These are phyloP conservation scores for Antrozous pallidus DNA, from an alignment of 2,797 vertebrate genomes.

Conservation along the genomic window DNA sequence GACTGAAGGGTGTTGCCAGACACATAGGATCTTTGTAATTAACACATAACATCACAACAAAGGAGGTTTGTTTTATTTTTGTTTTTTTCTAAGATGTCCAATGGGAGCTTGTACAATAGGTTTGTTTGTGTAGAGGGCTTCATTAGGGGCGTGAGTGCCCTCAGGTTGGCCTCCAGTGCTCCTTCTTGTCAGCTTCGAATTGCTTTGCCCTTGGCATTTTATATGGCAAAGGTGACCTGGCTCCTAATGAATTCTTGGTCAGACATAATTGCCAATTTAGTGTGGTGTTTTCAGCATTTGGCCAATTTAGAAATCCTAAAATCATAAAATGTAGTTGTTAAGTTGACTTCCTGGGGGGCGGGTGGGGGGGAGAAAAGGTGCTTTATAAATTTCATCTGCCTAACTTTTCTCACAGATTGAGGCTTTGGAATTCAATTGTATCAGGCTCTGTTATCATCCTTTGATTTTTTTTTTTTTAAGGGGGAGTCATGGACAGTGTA, in stretches of 20 bases:
- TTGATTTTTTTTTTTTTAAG: conserved; percentile 79
- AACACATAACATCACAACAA: background rate
- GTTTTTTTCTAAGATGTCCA: background rate
- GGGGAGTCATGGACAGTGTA: conserved; percentile 90
- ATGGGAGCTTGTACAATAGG: background rate
- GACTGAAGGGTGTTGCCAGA: background rate
- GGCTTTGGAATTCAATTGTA: background rate
- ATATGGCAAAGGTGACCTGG: conserved; percentile 16
- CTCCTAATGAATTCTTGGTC: conserved; percentile 42
- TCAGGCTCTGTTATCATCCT: background rate
- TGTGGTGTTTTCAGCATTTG: conserved; percentile 34
- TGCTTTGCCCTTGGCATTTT: background rate
- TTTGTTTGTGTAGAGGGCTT: background rate
- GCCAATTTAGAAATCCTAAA: conserved; percentile 52
- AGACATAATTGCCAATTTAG: conserved; percentile 38
- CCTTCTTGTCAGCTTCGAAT: background rate
- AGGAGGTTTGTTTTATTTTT: background rate
- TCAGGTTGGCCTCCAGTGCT: background rate
- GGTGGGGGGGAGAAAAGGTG: background rate
- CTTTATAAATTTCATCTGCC: conserved; percentile 23
- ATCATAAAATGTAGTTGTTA: conserved; percentile 26
- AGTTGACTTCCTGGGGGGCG: background rate
- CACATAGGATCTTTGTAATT: background rate
- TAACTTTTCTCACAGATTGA: background rate
- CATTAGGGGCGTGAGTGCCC: background rate